Evolutionary conservation across 2,113 vertebrate genomes (phyloP).

Genomic region (Dromas ardeola): DNA sequence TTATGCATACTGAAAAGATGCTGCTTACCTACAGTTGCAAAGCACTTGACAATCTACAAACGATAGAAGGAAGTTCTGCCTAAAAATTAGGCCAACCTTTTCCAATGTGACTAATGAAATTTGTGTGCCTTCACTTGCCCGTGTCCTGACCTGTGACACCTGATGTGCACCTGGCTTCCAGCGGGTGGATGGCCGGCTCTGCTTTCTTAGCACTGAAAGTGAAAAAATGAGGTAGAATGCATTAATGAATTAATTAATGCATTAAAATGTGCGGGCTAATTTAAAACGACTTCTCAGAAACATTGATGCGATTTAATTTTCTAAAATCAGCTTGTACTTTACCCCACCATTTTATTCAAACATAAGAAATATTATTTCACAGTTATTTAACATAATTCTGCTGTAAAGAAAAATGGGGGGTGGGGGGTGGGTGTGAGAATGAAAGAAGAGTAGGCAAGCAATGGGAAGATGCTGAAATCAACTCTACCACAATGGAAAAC

Average conservation of each 20-base stretch:
- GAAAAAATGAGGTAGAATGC: not conserved
- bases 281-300: not conserved
- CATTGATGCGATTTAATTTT: not conserved
- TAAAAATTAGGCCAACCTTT: constrained; percentile 9
- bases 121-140: not conserved
- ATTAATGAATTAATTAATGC: not conserved
- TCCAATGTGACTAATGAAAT: not conserved
- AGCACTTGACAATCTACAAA: not conserved
- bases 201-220: not conserved
- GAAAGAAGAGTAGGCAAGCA: not conserved
- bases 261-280: not conserved
- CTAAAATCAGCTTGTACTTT: not conserved
- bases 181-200: not conserved
- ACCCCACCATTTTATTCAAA: not conserved
- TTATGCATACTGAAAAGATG: not conserved
- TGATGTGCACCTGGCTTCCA: not conserved
- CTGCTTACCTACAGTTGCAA: not conserved
- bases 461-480: not conserved
- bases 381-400: not conserved
- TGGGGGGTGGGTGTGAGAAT: accelerated
- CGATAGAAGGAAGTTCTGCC: not conserved
- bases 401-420: not conserved
- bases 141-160: not conserved
- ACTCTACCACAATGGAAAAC: not conserved
- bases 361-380: not conserved